These are phyloP conservation scores for Pygocentrus nattereri DNA, from an alignment of 2,797 vertebrate genomes.

Conservation along the genomic window DNA sequence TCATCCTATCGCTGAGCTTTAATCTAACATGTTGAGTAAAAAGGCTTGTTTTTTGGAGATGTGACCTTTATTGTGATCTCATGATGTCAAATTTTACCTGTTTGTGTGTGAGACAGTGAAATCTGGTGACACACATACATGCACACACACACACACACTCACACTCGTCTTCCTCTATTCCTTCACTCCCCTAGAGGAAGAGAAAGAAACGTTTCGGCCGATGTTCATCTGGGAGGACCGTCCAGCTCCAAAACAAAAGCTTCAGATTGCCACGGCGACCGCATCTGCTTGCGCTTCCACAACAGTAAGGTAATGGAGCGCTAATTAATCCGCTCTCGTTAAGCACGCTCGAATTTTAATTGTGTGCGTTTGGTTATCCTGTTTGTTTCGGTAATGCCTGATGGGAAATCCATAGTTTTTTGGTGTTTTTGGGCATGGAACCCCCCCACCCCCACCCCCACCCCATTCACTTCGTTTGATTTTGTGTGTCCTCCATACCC, in stretches of 20 bases:
- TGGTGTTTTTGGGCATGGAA: neutral
- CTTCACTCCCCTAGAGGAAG: neutral
- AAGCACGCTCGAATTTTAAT: slow-evolving; percentile 65
- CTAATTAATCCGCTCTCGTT: slow-evolving; percentile 64
- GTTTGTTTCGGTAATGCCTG: slow-evolving; percentile 14
- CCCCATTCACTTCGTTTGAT: slow-evolving; percentile 41
- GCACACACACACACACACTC: neutral
- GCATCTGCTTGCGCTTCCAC: slow-evolving; percentile 44
- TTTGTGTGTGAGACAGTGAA: neutral
- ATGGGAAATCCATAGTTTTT: neutral
- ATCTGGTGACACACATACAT: neutral
- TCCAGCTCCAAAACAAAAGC: slow-evolving; percentile 64
- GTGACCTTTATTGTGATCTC: too few species aligned
- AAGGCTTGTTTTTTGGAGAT: too few species aligned
- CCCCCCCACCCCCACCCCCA: too few species aligned
- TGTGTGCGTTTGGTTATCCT: slow-evolving; percentile 45
- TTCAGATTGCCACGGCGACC: slow-evolving; percentile 40
- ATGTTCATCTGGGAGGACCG: slow-evolving; percentile 31
- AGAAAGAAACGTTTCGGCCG: neutral
- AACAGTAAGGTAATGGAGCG: slow-evolving; percentile 68
- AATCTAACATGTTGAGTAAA: too few species aligned
- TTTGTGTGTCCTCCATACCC: slow-evolving; percentile 57
- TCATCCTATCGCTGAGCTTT: too few species aligned
- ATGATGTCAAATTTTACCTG: too few species aligned
- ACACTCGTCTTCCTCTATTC: neutral